phyloP scores from a whole-genome alignment of 2,113 vertebrate species.

The Propithecus coquereli region DNA sequence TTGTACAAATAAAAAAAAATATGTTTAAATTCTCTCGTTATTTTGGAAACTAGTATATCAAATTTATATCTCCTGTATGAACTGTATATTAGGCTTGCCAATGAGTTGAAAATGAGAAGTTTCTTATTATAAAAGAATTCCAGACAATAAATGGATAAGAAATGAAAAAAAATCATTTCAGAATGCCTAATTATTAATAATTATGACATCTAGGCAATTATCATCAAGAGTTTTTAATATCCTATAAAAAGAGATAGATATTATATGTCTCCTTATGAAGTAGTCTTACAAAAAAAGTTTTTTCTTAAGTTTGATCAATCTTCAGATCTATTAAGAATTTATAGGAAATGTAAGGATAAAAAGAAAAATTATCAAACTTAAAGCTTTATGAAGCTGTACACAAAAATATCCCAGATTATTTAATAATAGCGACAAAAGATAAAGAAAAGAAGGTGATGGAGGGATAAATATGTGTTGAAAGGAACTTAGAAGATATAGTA shows the following conservation, averaged over 20 bases:
- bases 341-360: background rate
- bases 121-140: background rate
- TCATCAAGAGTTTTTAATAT: background rate
- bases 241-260: background rate
- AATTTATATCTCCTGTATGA: background rate
- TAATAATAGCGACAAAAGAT: background rate
- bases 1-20: too few relatives aligned
- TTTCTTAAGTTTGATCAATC: background rate
- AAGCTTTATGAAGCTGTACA: fast-evolving
- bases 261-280: background rate
- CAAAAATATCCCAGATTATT: background rate
- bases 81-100: background rate
- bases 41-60: background rate
- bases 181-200: background rate
- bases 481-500: background rate
- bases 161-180: background rate
- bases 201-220: background rate
- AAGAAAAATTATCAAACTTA: background rate
- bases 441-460: background rate
- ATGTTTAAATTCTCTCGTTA: too few relatives aligned
- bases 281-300: background rate
- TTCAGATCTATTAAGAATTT: background rate
- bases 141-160: background rate
- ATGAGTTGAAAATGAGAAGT: background rate
- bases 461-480: background rate